Conservation (phyloP, 2,797 vertebrate species). For the Discoglossus pictus region DNA sequence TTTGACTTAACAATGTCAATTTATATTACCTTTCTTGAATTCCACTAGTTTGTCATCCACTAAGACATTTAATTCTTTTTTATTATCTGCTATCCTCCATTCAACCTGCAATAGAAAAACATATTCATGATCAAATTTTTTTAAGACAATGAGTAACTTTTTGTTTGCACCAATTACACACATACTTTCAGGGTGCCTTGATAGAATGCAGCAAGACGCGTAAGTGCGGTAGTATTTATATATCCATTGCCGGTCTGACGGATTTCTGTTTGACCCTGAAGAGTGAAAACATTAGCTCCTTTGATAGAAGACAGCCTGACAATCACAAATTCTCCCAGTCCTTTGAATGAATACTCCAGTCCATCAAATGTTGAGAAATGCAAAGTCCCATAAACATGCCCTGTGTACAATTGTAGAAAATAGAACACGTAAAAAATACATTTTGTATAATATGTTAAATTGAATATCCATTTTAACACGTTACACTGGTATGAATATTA, state of each 20-base stretch:
- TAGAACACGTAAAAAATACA: not conserved
- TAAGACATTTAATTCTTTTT: conserved; percentile 66
- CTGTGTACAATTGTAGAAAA: conserved; percentile 55
- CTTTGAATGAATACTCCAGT: conserved; percentile 74
- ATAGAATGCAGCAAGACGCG: conserved; percentile 76
- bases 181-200: conserved; percentile 80
- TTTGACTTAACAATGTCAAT: not conserved
- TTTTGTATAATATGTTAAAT: no score
- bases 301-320: conserved; percentile 73
- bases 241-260: conserved; percentile 57
- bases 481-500: no score
- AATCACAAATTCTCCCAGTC: conserved; percentile 77
- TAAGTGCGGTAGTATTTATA: conserved; percentile 67
- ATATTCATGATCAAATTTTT: not conserved
- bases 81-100: conserved; percentile 67
- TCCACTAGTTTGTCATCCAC: conserved; percentile 68
- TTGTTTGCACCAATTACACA: conserved; percentile 26
- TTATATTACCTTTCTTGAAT: conserved; percentile 68
- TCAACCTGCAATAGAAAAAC: conserved; percentile 68
- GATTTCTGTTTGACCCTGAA: conserved; percentile 73
- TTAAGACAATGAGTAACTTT: not conserved
- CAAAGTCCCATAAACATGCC: conserved; percentile 75
- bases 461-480: no score
- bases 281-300: conserved; percentile 81
- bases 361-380: conserved; percentile 81